Percentiles rank a stretch among this genome's conserved stretches.
These are phyloP conservation scores for Embiotoca jacksoni DNA, from an alignment of 2,113 vertebrate species.

Conservation along the genomic window DNA sequence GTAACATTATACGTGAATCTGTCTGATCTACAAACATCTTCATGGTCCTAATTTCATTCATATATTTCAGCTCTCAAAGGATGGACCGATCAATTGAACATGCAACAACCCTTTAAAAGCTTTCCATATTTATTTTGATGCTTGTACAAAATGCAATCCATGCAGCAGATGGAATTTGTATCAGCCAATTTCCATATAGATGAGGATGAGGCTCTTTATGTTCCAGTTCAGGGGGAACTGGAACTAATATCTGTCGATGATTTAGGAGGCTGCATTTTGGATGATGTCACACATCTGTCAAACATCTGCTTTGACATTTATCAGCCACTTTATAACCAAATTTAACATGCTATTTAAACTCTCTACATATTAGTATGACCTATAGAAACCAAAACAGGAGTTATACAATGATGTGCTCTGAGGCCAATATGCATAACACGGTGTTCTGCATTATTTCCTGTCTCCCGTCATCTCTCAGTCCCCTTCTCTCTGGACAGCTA, in stretches of 20 bases:
- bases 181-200: conserved; percentile 16
- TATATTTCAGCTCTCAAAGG: too few species aligned
- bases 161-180: neutral
- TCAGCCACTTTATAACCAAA: neutral
- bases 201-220: neutral
- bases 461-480: conserved; percentile 12
- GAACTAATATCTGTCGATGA: neutral
- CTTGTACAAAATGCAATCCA: too few species aligned
- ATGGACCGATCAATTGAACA: too few species aligned
- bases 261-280: conserved; percentile 7
- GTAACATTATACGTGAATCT: too few species aligned
- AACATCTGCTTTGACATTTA: conserved; percentile 2
- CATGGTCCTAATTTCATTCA: too few species aligned
- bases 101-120: too few species aligned
- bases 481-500: conserved; percentile 1
- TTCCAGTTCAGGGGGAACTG: neutral
- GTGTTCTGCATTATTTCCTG: conserved; percentile 27
- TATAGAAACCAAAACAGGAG: neutral
- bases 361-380: neutral
- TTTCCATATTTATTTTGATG: too few species aligned
- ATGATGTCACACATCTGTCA: neutral
- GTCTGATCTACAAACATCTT: too few species aligned
- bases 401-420: neutral
- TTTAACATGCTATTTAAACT: neutral
- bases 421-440: too few species aligned